phyloP scores from a whole-genome alignment of 1,140 invertebrate genomes.

The Battus philenor region DNA sequence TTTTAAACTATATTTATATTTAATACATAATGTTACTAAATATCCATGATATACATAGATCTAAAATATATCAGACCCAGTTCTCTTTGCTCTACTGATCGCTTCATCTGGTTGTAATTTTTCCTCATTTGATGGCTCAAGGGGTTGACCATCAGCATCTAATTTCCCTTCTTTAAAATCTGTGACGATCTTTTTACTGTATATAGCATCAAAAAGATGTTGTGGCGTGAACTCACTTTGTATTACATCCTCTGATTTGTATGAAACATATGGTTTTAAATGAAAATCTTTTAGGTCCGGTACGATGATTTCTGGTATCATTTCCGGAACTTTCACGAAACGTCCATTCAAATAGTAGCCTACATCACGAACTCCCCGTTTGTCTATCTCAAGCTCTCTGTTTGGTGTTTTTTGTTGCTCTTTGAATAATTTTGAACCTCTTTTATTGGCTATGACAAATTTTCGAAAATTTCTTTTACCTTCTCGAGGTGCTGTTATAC shows the following conservation, averaged over 20 bases:
- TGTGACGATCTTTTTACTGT: constrained; percentile 86
- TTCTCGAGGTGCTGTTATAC: constrained; percentile 74
- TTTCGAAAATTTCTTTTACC: constrained; percentile 89
- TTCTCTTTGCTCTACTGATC: constrained; percentile 79
- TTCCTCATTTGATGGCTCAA: constrained; percentile 85
- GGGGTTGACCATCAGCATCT: constrained; percentile 80
- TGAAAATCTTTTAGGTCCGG: constrained; percentile 88
- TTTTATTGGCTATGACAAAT: constrained; percentile 83
- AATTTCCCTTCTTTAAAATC: constrained; percentile 86
- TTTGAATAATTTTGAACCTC: constrained; percentile 83
- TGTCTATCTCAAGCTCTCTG: constrained; percentile 79
- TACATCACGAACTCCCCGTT: constrained; percentile 80
- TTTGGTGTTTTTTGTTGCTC: constrained; percentile 77
- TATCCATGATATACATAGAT: constrained; percentile 18
- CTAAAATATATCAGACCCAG: constrained; percentile 87
- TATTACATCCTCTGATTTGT: constrained; percentile 83
- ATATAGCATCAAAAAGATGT: constrained; percentile 90
- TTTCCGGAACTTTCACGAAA: constrained; percentile 87
- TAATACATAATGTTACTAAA: no score
- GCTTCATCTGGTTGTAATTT: constrained; percentile 84
- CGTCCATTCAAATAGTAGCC: constrained; percentile 77
- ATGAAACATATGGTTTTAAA: constrained; percentile 96
- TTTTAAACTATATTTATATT: no score
- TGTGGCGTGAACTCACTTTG: constrained; percentile 89
- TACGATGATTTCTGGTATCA: constrained; percentile 94